phyloP scores from a whole-genome alignment of 2,113 vertebrate species.

The Prietella phreatophila region DNA sequence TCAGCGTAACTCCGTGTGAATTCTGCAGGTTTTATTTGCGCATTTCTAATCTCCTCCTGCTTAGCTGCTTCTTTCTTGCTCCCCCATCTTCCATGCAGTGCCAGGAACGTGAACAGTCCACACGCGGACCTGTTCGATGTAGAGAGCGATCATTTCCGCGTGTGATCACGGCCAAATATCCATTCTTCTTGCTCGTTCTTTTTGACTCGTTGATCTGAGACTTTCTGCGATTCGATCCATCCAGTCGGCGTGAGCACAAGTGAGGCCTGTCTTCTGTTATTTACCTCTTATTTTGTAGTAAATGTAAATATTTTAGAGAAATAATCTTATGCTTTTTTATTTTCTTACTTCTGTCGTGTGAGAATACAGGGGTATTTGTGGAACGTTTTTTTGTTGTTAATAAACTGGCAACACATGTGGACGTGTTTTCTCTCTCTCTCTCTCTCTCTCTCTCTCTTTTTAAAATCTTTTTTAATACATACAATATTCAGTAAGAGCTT shows the following conservation, averaged over 20 bases:
- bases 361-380: constrained; percentile 49
- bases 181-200: constrained; percentile 16
- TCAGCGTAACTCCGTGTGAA: neutral
- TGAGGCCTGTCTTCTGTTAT: constrained; percentile 41
- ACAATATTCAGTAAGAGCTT: neutral
- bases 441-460: neutral
- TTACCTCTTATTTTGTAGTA: constrained; percentile 57
- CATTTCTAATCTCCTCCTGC: constrained; percentile 2
- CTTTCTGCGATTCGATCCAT: constrained; percentile 39
- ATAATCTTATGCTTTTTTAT: constrained; percentile 52
- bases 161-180: constrained; percentile 42
- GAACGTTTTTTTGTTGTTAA: constrained; percentile 49
- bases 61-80: neutral
- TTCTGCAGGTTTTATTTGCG: constrained; percentile 5
- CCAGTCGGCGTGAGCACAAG: constrained; percentile 49
- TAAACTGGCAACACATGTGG: constrained; percentile 47
- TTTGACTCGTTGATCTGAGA: constrained; percentile 22
- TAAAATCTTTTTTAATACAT: neutral
- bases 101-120: constrained; percentile 10
- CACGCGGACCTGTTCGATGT: constrained; percentile 24
- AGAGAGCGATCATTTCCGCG: constrained; percentile 11
- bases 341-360: constrained; percentile 53
- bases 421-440: neutral
- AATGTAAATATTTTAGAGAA: constrained; percentile 58
- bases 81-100: neutral